These are phyloP conservation scores for Amorpha juglandis DNA, from an alignment of 2,888 invertebrate genomes.

Conservation along the genomic window DNA sequence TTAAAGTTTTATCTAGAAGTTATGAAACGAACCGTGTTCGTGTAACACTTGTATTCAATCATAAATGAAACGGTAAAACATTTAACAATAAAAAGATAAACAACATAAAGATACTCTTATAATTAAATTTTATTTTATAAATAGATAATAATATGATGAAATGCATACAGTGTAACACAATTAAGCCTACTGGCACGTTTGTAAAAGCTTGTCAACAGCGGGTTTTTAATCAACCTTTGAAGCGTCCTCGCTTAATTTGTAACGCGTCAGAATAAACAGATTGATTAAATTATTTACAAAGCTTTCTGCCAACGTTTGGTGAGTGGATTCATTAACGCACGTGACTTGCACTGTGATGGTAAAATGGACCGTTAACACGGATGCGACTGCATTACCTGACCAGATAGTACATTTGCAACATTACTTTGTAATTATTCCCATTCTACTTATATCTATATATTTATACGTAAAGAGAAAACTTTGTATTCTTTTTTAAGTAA, in stretches of 20 bases:
- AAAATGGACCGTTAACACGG: slow-evolving; percentile 40
- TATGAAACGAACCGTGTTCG: too few relatives aligned
- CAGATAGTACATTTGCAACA: too few relatives aligned
- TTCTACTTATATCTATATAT: too few relatives aligned
- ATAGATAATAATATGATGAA: slow-evolving; percentile 4
- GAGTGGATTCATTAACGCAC: slow-evolving; percentile 75
- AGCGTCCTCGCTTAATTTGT: slow-evolving; percentile 51
- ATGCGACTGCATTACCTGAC: slow-evolving; percentile 18
- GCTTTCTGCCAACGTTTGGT: slow-evolving; percentile 52
- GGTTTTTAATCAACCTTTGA: slow-evolving; percentile 36
- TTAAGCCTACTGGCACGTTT: slow-evolving; percentile 8
- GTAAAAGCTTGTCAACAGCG: slow-evolving; percentile 10
- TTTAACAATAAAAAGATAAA: too few relatives aligned
- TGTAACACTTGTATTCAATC: too few relatives aligned
- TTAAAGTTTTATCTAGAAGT: too few relatives aligned
- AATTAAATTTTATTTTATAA: not conserved
- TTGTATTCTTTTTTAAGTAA: too few relatives aligned
- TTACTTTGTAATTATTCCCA: too few relatives aligned
- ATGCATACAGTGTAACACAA: slow-evolving; percentile 14
- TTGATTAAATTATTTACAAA: slow-evolving; percentile 70
- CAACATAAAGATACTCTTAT: too few relatives aligned
- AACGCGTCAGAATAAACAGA: slow-evolving; percentile 67
- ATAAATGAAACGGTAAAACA: too few relatives aligned
- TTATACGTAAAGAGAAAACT: too few relatives aligned
- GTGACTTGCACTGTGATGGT: slow-evolving; percentile 71